These are phyloP conservation scores for Epirrhoe tristata DNA, from an alignment of 2,888 invertebrate genomes.

Conservation along the genomic window DNA sequence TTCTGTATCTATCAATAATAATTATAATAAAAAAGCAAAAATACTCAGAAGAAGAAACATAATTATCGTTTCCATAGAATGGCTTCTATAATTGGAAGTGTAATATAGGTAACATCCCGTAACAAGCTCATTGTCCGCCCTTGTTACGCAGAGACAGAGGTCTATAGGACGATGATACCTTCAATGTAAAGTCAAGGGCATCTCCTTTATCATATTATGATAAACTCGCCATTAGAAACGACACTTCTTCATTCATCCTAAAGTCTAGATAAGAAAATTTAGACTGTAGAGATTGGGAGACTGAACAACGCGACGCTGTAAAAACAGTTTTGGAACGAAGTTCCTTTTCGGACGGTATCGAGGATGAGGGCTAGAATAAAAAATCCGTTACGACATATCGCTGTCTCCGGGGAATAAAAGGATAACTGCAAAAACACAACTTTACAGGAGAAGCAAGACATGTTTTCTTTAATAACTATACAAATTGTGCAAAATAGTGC, in stretches of 20 bases:
- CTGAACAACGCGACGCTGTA: not conserved
- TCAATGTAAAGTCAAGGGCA: slow-evolving; percentile 39
- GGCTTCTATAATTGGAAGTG: slow-evolving; percentile 25
- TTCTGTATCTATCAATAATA: too few species aligned
- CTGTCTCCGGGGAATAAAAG: too few species aligned
- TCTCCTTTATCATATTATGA: slow-evolving; percentile 25
- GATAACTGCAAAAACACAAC: too few species aligned
- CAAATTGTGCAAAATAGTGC: too few species aligned
- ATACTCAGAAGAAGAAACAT: slow-evolving; percentile 1
- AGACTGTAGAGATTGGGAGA: not conserved
- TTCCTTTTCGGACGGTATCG: too few species aligned
- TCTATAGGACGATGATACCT: slow-evolving; percentile 35
- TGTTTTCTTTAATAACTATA: too few species aligned
- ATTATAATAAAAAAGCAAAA: too few species aligned
- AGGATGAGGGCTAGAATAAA: too few species aligned
- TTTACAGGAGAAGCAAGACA: too few species aligned
- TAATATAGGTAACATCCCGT: slow-evolving; percentile 36
- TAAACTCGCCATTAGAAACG: slow-evolving; percentile 3
- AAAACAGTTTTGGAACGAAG: not conserved
- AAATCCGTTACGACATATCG: too few species aligned
- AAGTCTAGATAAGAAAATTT: not conserved
- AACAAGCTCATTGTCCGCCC: slow-evolving; percentile 39
- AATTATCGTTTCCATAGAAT: slow-evolving; percentile 14
- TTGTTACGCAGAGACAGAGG: slow-evolving; percentile 43
- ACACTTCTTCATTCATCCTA: not conserved